Percentiles rank a stretch among this genome's conserved stretches.
Evolutionary conservation across 2,113 vertebrate species (phyloP).

Genomic region (Fulica atra): DNA sequence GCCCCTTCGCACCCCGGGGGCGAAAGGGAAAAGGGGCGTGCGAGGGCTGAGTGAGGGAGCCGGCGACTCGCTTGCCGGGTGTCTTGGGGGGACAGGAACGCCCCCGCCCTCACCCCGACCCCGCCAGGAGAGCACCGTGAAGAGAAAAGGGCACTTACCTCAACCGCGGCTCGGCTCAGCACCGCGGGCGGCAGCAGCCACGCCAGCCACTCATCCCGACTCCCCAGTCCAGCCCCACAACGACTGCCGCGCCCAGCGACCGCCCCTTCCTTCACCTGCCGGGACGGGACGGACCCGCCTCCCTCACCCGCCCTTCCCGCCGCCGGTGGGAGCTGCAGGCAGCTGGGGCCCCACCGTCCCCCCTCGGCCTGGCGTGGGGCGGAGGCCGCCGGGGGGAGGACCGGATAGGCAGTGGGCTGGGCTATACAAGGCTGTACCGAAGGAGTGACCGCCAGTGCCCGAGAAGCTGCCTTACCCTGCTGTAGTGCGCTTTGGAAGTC

Average conservation of each 20-base stretch:
- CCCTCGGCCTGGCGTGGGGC: neutral
- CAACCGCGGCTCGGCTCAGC: neutral
- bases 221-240: neutral
- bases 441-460: accelerated
- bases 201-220: neutral
- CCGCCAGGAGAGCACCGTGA: no score
- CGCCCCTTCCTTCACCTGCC: slow-evolving; percentile 11
- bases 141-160: neutral
- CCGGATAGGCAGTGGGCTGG: neutral
- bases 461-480: neutral
- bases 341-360: no score
- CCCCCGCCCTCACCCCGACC: no score
- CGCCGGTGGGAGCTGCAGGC: neutral
- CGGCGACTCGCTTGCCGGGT: no score
- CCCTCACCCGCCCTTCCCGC: neutral
- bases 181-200: neutral
- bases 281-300: neutral
- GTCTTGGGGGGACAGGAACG: no score
- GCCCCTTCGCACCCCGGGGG: neutral
- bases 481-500: no score
- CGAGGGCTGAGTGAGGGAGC: neutral
- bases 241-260: neutral
- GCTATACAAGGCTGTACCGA: neutral
- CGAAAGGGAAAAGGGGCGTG: neutral
- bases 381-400: neutral